These are phyloP conservation scores for Cariama cristata DNA, from an alignment of 2,113 vertebrate species.

Conservation along the genomic window DNA sequence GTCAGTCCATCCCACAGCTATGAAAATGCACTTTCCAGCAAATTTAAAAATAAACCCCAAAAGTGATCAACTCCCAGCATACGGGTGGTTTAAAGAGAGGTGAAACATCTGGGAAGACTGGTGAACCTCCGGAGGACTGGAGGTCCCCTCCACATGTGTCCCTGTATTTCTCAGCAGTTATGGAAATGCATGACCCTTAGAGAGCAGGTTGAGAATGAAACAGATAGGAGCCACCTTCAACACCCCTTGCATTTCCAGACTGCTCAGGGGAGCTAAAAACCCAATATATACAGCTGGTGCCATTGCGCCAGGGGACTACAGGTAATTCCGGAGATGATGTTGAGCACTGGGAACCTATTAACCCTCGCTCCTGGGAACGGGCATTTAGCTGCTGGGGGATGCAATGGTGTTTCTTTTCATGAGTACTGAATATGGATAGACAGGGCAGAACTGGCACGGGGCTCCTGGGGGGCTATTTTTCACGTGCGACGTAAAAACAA, in stretches of 20 bases:
- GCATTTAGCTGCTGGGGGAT: not conserved
- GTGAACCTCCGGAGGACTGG: not conserved
- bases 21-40: not conserved
- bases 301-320: not conserved
- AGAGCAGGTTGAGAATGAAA: not conserved
- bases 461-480: not conserved
- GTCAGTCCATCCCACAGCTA: not conserved
- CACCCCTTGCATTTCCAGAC: not conserved
- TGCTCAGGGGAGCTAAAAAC: not conserved
- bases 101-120: not conserved
- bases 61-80: not conserved
- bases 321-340: not conserved
- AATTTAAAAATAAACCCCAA: not conserved
- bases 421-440: not conserved
- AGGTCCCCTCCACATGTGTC: not conserved
- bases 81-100: not conserved
- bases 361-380: not conserved
- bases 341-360: not conserved
- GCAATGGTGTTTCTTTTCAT: not conserved
- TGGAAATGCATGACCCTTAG: not conserved
- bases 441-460: not conserved
- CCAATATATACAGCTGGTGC: not conserved
- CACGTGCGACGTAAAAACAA: not conserved
- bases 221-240: accelerated
- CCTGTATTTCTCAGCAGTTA: not conserved